These are phyloP conservation scores for Zaprionus taronus DNA, from an alignment of 1,140 invertebrate genomes.

Conservation along the genomic window DNA sequence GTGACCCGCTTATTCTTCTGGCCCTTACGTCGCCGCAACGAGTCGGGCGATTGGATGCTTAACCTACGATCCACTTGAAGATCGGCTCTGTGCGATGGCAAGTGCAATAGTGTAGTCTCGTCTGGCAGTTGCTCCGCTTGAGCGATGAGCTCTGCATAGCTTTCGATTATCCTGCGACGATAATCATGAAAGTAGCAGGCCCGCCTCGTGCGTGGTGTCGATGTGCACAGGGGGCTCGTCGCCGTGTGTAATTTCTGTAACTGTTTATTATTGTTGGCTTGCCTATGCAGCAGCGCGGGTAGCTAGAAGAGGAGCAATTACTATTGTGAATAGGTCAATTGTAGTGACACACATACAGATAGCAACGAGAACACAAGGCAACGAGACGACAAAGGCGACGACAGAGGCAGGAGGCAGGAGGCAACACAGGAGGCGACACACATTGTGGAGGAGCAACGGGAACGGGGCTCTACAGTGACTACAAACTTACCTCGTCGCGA, in stretches of 20 bases:
- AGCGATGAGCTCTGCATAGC: background rate
- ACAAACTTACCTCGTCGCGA: conserved; percentile 64
- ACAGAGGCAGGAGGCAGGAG: background rate
- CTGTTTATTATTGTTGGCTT: background rate
- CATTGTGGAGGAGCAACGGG: background rate
- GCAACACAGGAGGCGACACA: background rate
- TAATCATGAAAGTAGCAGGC: background rate
- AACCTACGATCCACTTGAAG: background rate
- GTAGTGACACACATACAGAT: background rate
- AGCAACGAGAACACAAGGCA: background rate
- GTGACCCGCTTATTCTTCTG: background rate
- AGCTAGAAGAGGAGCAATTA: conserved; percentile 1
- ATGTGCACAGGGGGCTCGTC: background rate
- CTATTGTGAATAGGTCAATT: conserved; percentile 2
- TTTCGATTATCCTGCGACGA: background rate
- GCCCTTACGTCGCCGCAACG: background rate
- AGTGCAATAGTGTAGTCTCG: background rate
- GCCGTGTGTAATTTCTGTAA: no score
- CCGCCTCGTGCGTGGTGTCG: conserved; percentile 22
- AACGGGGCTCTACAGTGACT: background rate
- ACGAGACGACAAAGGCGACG: background rate
- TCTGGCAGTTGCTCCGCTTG: background rate
- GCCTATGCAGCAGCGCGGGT: background rate
- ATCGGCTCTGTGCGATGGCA: no score
- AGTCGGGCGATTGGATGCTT: background rate